Evolutionary conservation across 2,113 vertebrate species (phyloP).

Genomic region (Calyptommatus sinebrachiatus): DNA sequence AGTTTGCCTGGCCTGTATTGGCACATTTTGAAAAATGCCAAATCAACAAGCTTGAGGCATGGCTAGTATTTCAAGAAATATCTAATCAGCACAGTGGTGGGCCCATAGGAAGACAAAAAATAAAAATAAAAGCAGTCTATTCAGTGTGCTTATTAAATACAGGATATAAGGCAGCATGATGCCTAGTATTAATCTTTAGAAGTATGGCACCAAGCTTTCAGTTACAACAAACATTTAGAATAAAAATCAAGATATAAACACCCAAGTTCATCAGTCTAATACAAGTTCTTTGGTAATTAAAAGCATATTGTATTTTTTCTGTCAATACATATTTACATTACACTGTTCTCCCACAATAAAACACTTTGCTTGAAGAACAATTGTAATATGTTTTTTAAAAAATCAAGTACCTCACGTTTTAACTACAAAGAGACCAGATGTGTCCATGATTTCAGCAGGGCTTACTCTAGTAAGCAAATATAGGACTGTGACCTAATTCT

Average conservation of each 20-base stretch:
- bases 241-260: slow-evolving; percentile 69
- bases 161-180: slow-evolving; percentile 67
- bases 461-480: background rate
- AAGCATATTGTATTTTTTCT: slow-evolving; percentile 66
- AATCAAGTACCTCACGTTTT: slow-evolving; percentile 75
- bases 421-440: slow-evolving; percentile 59
- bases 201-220: slow-evolving; percentile 75
- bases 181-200: slow-evolving; percentile 61
- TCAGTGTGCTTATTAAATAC: slow-evolving; percentile 69
- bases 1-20: slow-evolving; percentile 46
- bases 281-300: slow-evolving; percentile 95
- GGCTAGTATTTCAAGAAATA: slow-evolving; percentile 14
- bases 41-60: slow-evolving; percentile 50
- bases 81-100: slow-evolving; percentile 77
- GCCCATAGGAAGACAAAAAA: slow-evolving; percentile 69
- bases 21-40: slow-evolving; percentile 18
- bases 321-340: slow-evolving; percentile 69
- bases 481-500: slow-evolving; percentile 44
- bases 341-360: slow-evolving; percentile 73
- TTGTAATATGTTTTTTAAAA: slow-evolving; percentile 59
- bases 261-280: slow-evolving; percentile 72
- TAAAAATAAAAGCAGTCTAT: slow-evolving; percentile 49
- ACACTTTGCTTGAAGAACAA: slow-evolving; percentile 69
- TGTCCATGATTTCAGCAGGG: background rate
- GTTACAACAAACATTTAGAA: slow-evolving; percentile 64